Conservation (phyloP, 2,797 vertebrate genomes). For the Muraenolepis orangiensis region DNA sequence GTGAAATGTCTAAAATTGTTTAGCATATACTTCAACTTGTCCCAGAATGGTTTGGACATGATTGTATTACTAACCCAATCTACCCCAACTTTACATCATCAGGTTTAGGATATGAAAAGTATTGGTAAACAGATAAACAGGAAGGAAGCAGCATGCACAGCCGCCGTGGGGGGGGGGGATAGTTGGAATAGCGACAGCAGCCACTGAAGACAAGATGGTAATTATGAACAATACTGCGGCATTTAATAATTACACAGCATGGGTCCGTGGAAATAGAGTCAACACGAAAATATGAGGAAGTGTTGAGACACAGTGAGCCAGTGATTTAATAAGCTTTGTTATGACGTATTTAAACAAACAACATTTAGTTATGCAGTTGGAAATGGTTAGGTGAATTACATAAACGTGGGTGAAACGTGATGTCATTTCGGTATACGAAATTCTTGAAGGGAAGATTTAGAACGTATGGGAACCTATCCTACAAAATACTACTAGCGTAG, state of each 20-base stretch:
- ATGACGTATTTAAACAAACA: neutral
- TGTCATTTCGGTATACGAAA: constrained; percentile 3
- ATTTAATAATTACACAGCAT: neutral
- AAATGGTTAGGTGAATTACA: neutral
- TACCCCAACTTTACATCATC: neutral
- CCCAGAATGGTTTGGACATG: neutral
- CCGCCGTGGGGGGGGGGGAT: neutral
- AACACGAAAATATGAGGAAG: neutral
- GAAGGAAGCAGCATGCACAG: neutral
- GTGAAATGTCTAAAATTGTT: neutral
- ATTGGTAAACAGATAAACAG: neutral
- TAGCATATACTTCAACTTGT: neutral
- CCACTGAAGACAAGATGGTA: neutral
- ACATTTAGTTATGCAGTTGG: neutral
- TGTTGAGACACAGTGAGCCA: neutral
- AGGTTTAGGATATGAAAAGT: neutral
- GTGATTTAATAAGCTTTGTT: neutral
- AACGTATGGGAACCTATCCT: constrained; percentile 30
- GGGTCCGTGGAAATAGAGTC: neutral
- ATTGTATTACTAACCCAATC: neutral
- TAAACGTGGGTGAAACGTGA: constrained; percentile 5
- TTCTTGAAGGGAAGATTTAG: constrained; percentile 46
- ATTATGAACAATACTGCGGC: neutral
- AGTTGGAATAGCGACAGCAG: neutral
- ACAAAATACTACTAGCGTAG: neutral